phyloP scores from a whole-genome alignment of 2,797 vertebrate species.

The Miichthys miiuy region DNA sequence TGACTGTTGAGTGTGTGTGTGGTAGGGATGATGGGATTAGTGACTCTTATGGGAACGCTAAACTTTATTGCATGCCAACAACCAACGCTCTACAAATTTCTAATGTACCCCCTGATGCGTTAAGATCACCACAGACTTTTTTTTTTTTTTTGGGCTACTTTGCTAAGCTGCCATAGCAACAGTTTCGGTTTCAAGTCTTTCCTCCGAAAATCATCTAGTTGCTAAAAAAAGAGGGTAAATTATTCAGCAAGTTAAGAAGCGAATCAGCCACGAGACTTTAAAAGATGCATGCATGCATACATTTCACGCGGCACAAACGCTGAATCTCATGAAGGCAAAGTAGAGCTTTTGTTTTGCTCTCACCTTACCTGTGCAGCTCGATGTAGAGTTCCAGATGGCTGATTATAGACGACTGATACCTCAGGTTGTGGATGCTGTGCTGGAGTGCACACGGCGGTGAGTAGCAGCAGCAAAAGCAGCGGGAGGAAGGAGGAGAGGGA shows the following conservation, averaged over 20 bases:
- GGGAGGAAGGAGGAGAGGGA: conserved; percentile 40
- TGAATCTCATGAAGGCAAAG: conserved; percentile 33
- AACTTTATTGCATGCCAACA: conserved; percentile 71
- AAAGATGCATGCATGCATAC: conserved; percentile 44
- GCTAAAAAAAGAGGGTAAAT: conserved; percentile 44
- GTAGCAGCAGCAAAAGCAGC: conserved; percentile 47
- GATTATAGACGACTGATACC: conserved; percentile 59
- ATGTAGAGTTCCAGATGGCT: conserved; percentile 57
- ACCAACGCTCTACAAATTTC: conserved; percentile 46
- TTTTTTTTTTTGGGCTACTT: conserved; percentile 22
- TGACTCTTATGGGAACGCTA: conserved; percentile 56
- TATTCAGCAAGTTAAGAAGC: conserved; percentile 51
- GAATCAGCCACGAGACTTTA: conserved; percentile 45
- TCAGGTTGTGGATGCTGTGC: conserved; percentile 60
- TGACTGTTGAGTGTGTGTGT: conserved; percentile 5
- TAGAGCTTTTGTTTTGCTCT: conserved; percentile 51
- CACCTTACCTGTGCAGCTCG: conserved; percentile 62
- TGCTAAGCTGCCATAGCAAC: conserved; percentile 59
- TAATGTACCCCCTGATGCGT: conserved; percentile 55
- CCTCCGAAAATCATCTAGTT: conserved; percentile 29
- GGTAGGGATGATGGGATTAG: background rate
- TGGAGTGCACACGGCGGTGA: conserved; percentile 50
- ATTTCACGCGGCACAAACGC: conserved; percentile 49
- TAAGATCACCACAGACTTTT: conserved; percentile 30
- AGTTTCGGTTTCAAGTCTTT: conserved; percentile 11